These are phyloP conservation scores for Boloria euphrosyne DNA, from an alignment of 2,888 invertebrate genomes.

Conservation along the genomic window DNA sequence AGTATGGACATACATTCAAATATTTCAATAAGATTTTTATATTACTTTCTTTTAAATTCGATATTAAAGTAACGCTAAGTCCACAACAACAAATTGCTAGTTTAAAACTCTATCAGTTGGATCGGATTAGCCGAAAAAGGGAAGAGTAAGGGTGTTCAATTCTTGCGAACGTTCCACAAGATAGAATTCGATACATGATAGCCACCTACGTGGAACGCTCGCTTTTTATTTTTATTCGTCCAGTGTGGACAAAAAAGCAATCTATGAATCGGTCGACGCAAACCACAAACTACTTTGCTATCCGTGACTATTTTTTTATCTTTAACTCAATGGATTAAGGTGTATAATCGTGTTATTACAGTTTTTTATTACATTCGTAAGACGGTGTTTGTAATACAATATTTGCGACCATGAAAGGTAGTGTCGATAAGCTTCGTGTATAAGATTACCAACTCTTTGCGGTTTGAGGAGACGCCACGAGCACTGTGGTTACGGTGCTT, in stretches of 20 bases:
- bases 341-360: conserved; percentile 46
- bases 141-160: conserved; percentile 54
- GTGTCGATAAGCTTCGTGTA: conserved; percentile 80
- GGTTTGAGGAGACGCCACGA: conserved; percentile 75
- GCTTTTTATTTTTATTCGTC: conserved; percentile 63
- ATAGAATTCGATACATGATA: conserved; percentile 62
- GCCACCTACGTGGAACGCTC: conserved; percentile 60
- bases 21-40: not conserved
- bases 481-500: conserved; percentile 74
- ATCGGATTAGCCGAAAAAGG: conserved; percentile 48
- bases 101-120: conserved; percentile 42
- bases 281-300: conserved; percentile 49
- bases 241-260: conserved; percentile 72
- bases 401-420: conserved; percentile 76
- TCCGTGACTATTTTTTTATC: conserved; percentile 20
- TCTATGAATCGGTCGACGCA: conserved; percentile 70
- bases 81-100: conserved; percentile 26
- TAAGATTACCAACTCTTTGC: conserved; percentile 78
- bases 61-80: not conserved
- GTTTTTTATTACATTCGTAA: conserved; percentile 39
- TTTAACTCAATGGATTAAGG: conserved; percentile 32
- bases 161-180: conserved; percentile 56
- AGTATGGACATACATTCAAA: not conserved
- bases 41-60: not conserved
- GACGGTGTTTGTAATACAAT: conserved; percentile 66